These are phyloP conservation scores for Apamea epomidion DNA, from an alignment of 2,888 invertebrate species.

Conservation along the genomic window DNA sequence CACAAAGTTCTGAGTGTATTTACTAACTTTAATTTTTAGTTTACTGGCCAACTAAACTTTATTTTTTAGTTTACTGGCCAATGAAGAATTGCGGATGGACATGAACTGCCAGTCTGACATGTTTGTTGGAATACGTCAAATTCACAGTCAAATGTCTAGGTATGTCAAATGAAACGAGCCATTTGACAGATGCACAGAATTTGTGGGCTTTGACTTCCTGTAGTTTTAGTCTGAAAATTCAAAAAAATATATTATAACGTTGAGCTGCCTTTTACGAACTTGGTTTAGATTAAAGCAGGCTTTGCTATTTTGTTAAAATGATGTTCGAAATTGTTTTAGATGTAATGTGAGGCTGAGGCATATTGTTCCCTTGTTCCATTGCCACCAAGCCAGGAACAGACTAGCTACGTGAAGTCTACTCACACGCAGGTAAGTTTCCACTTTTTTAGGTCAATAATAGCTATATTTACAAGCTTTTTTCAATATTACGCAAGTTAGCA, in stretches of 20 bases:
- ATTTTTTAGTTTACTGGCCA: background rate
- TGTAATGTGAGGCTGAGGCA: background rate
- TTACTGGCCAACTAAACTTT: too few relatives aligned
- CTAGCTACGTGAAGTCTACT: background rate
- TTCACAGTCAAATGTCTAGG: background rate
- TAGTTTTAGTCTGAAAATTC: background rate
- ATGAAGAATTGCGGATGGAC: background rate
- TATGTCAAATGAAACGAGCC: constrained; percentile 2
- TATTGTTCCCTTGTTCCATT: background rate
- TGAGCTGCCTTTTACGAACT: background rate
- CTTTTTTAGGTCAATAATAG: too few relatives aligned
- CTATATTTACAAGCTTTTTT: background rate
- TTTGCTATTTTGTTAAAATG: background rate
- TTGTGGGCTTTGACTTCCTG: background rate
- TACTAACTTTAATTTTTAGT: background rate
- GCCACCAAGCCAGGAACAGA: background rate
- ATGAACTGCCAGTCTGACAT: background rate
- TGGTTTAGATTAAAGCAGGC: background rate
- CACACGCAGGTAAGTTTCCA: background rate
- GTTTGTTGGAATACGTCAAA: background rate
- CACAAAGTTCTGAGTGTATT: background rate
- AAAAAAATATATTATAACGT: background rate
- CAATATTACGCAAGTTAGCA: background rate
- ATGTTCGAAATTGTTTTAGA: background rate
- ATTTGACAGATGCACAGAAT: background rate